Conservation (phyloP, 2,113 vertebrate species). For the Chaetodon trifascialis region DNA sequence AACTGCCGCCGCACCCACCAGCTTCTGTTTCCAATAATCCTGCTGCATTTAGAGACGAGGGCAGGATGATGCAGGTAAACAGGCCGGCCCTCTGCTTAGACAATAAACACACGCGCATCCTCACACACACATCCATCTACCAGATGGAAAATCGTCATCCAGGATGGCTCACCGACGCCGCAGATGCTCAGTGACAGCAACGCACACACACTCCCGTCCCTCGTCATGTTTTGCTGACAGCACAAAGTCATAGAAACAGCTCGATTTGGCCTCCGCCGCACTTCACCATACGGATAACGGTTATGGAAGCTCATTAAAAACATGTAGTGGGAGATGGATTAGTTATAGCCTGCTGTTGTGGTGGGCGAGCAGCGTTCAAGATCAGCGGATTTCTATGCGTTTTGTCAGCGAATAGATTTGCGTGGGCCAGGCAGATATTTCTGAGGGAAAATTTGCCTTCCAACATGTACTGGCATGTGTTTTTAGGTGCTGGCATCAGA, state of each 20-base stretch:
- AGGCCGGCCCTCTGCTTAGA: slow-evolving; percentile 10
- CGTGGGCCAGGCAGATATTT: slow-evolving; percentile 47
- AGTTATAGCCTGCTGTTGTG: slow-evolving; percentile 69
- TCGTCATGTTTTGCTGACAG: slow-evolving; percentile 75
- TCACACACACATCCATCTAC: slow-evolving; percentile 12
- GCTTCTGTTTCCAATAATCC: slow-evolving; percentile 62
- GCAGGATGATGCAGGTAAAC: slow-evolving; percentile 56
- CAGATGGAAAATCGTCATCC: slow-evolving; percentile 63
- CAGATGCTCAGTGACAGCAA: slow-evolving; percentile 70
- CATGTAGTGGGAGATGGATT: slow-evolving; percentile 77
- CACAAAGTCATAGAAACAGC: slow-evolving; percentile 66
- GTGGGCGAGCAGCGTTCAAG: slow-evolving; percentile 52
- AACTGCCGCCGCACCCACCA: slow-evolving; percentile 29
- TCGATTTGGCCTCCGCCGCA: slow-evolving; percentile 53
- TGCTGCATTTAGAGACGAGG: slow-evolving; percentile 23
- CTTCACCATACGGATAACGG: slow-evolving; percentile 70
- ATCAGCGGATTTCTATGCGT: slow-evolving; percentile 54
- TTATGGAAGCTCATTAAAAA: slow-evolving; percentile 77
- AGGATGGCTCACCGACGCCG: slow-evolving; percentile 40
- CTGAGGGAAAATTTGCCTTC: slow-evolving; percentile 31
- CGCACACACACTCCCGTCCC: slow-evolving; percentile 26
- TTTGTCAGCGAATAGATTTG: slow-evolving; percentile 57
- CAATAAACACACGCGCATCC: slow-evolving; percentile 27
- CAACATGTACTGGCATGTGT: slow-evolving; percentile 29
- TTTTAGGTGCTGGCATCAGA: slow-evolving; percentile 19